Conservation (phyloP, 2,888 invertebrate species). For the Alloscopus bannaensis region DNA sequence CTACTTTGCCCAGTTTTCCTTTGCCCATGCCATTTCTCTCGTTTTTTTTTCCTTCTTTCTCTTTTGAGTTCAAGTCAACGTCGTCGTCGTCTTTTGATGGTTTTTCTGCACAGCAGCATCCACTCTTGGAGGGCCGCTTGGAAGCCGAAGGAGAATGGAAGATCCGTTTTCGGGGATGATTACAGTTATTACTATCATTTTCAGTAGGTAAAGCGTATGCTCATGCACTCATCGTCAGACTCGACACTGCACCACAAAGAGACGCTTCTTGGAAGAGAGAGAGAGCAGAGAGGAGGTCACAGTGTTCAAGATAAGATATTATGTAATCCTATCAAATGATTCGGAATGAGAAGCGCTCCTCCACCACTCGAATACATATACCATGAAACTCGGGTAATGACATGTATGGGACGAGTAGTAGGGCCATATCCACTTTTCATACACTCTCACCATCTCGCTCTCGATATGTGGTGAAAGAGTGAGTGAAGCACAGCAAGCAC, state of each 20-base stretch:
- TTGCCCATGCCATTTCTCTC: background rate
- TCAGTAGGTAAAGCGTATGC: conserved; percentile 5
- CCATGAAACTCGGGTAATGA: too few species aligned
- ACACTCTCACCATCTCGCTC: background rate
- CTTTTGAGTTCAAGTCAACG: background rate
- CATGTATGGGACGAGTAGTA: too few species aligned
- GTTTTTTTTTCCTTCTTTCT: background rate
- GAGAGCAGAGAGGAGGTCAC: background rate
- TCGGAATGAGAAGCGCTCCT: conserved; percentile 41
- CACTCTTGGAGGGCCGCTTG: background rate
- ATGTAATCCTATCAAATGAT: conserved; percentile 48
- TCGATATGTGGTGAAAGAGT: background rate
- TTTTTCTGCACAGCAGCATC: background rate
- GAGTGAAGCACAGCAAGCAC: conserved; percentile 9
- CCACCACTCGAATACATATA: too few species aligned
- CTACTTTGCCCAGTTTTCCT: conserved; percentile 43
- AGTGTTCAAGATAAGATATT: conserved; percentile 1
- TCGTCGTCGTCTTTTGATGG: background rate
- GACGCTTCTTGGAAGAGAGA: background rate
- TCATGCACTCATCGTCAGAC: too few species aligned
- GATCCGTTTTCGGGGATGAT: conserved; percentile 1
- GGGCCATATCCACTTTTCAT: too few species aligned
- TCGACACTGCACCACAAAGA: too few species aligned
- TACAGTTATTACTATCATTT: conserved; percentile 35
- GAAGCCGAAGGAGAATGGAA: background rate